Evolutionary conservation across 2,797 vertebrate genomes (phyloP).

Genomic region (Momotus momota): DNA sequence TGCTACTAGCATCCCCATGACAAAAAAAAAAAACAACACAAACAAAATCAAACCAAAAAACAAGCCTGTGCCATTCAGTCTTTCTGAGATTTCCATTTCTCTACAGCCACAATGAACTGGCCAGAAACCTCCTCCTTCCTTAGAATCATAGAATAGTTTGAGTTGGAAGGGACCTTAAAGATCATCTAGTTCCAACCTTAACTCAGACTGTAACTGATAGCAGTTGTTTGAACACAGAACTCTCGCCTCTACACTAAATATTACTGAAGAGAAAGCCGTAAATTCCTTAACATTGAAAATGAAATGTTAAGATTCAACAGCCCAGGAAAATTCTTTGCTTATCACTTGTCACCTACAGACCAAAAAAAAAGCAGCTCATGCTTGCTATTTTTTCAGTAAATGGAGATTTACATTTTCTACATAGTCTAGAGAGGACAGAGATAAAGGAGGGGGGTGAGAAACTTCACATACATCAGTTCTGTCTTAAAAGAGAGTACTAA

Average conservation of each 20-base stretch:
- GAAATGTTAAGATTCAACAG: background rate
- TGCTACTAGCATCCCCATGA: background rate
- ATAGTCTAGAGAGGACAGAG: background rate
- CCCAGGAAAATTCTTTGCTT: background rate
- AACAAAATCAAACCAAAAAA: too few species aligned
- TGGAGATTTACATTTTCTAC: background rate
- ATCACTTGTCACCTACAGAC: background rate
- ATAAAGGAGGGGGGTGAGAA: background rate
- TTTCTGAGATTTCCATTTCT: background rate
- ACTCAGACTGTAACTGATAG: background rate
- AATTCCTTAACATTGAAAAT: background rate
- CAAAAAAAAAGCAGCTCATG: background rate
- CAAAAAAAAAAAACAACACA: background rate
- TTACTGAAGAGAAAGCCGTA: background rate
- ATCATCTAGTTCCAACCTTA: background rate
- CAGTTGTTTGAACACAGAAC: background rate
- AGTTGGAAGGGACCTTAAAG: too few species aligned
- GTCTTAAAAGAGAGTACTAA: background rate
- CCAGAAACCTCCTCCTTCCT: background rate
- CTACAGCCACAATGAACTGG: background rate
- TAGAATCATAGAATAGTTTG: too few species aligned
- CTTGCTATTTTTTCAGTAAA: background rate
- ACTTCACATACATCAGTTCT: background rate
- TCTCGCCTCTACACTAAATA: background rate
- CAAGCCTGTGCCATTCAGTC: background rate